Base-by-base conservation (phyloP, 1,140 invertebrate species). In the Drosophila asahinai region DNA sequence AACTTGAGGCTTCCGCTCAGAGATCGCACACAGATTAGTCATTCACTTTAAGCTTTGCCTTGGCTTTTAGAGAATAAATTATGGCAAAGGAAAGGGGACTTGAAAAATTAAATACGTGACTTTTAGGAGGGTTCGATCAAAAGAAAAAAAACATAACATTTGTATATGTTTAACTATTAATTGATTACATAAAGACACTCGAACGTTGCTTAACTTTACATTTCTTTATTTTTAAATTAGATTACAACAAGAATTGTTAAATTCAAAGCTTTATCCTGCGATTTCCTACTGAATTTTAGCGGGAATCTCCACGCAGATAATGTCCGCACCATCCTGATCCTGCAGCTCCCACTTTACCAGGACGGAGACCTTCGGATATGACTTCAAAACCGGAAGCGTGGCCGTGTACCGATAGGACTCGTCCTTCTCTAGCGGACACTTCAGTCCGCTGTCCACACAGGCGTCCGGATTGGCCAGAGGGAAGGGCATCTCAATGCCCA, bases 281-380 rank as follows among this genome's bases (percentile, higher is more conserved):
- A 14, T 17, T 12, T 19, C 40, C 91, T 93, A 94, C 72, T 92
- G 86, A 60, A 96, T 95, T 83, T 94, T 95, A 17, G 95, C 94
- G 17, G 96, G 95, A 80, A 97, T 95, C 60, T 95, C 45, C 12
- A 96, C 86, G 81, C 96, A 97, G 47, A 96, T 93, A 5, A 97
- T 93, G 78, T 96, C 94, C 48, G 95, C 93, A 0, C 81, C 83
- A 5, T 94, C 93, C 58, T 95, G 94, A 87, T 95, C 94, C 81
- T 95, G 93, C 14, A 97, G 84, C 92, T 96, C 95, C 95, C 96
- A 97, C 92, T 96, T 96, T 0, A 97, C 95, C 3, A 94, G 94
- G 0, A 97, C 95, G 2, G 92, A 94, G 0, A 97, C 77, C 83
- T 94, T 95, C 4, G 96, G 96, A 81, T 96, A 97, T 1, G 92